A percentile compares a stretch with the other conserved stretches of the same genome.
These are phyloP conservation scores for Rhorus exstirpatorius DNA, from an alignment of 2,888 invertebrate species.

Conservation along the genomic window DNA sequence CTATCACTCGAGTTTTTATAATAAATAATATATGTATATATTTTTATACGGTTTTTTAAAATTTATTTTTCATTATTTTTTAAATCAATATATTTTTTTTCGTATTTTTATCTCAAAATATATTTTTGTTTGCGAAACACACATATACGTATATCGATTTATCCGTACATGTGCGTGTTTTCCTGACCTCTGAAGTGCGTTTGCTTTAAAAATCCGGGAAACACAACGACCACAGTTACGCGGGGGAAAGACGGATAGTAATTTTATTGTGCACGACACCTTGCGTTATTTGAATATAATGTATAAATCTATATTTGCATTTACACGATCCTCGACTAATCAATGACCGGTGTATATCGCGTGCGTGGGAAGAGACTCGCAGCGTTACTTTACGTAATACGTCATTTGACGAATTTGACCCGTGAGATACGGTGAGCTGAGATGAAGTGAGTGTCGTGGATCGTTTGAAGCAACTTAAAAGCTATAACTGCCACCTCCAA, in stretches of 20 bases:
- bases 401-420: conserved; percentile 70
- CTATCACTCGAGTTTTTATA: neutral
- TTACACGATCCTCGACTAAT: neutral
- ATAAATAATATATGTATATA: neutral
- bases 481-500: conserved; percentile 82
- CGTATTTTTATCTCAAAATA: no score
- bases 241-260: neutral
- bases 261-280: neutral
- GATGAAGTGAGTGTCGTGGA: conserved; percentile 79
- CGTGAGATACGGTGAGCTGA: conserved; percentile 77
- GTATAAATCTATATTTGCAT: neutral
- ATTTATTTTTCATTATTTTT: neutral
- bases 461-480: conserved; percentile 78
- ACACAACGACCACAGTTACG: neutral
- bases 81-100: neutral
- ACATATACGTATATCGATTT: no score
- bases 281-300: neutral
- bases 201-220: neutral
- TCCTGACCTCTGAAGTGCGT: neutral
- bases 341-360: neutral
- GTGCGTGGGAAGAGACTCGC: conserved; percentile 29
- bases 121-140: no score
- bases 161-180: neutral
- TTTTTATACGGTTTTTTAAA: neutral
- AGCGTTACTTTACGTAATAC: conserved; percentile 59